These are phyloP conservation scores for Drosophila subquinaria DNA, from an alignment of 2,888 invertebrate species.

Conservation along the genomic window DNA sequence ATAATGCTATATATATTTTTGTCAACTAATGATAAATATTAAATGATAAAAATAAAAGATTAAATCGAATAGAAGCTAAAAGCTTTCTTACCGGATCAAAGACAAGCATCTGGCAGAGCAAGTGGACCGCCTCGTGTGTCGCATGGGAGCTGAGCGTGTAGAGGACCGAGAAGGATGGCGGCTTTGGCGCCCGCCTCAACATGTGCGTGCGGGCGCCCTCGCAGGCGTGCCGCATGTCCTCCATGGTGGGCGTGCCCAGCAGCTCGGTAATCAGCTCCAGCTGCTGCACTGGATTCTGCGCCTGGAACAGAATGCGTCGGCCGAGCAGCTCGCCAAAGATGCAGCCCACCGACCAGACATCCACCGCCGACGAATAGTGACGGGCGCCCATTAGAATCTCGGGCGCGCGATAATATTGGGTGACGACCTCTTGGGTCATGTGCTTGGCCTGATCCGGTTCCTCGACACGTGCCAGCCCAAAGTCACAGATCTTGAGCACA, in stretches of 20 bases:
- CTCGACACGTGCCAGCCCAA: conserved; percentile 98
- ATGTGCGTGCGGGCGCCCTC: conserved; percentile 97
- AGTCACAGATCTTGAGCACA: conserved; percentile 99
- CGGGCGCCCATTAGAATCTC: conserved; percentile 99
- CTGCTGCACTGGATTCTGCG: conserved; percentile 98
- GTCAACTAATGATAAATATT: too few relatives aligned
- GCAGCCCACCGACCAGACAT: conserved; percentile 99
- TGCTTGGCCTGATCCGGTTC: conserved; percentile 96
- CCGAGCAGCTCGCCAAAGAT: conserved; percentile 99
- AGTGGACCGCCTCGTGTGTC: conserved; percentile 98
- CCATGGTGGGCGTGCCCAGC: conserved; percentile 96
- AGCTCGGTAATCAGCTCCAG: conserved; percentile 99
- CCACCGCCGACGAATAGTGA: conserved; percentile 98
- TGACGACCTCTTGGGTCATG: conserved; percentile 99
- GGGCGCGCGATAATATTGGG: conserved; percentile 99
- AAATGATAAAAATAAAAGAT: not conserved
- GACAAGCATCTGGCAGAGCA: conserved; percentile 98
- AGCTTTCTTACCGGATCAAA: conserved; percentile 95
- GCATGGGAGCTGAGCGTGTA: conserved; percentile 97
- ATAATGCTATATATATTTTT: too few relatives aligned
- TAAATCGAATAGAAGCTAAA: too few relatives aligned
- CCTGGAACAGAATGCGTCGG: conserved; percentile 98
- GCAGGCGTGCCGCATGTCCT: conserved; percentile 99
- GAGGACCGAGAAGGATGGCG: conserved; percentile 94
- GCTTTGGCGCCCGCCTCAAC: conserved; percentile 94